Evolutionary conservation across 2,888 invertebrate genomes (phyloP).

Genomic region (Panzeria rudis): DNA sequence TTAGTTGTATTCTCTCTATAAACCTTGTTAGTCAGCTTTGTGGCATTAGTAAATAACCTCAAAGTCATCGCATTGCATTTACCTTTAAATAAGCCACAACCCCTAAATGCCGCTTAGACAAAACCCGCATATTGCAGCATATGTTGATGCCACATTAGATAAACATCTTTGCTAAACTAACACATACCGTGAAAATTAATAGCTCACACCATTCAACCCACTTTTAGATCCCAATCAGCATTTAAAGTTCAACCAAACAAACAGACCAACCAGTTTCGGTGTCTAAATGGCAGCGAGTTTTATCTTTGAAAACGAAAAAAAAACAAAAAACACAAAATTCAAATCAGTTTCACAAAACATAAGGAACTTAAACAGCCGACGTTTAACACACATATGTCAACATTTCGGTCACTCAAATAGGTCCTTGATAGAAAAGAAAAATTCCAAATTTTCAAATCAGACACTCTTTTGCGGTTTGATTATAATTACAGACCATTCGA

Average conservation of each 20-base stretch:
- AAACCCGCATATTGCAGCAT: constrained; percentile 76
- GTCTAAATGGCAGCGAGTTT: neutral
- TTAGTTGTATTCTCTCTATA: constrained; percentile 1
- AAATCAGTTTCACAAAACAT: constrained; percentile 80
- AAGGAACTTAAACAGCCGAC: constrained; percentile 71
- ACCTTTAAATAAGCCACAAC: constrained; percentile 59
- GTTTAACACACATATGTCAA: constrained; percentile 82
- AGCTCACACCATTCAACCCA: constrained; percentile 72
- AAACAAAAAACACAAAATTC: constrained; percentile 75
- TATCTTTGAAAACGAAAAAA: neutral
- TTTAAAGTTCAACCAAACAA: constrained; percentile 64
- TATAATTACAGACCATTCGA: constrained; percentile 74
- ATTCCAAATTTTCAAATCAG: constrained; percentile 64
- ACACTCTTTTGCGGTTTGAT: constrained; percentile 69
- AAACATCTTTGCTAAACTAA: constrained; percentile 80
- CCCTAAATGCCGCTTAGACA: constrained; percentile 53
- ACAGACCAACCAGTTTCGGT: constrained; percentile 16
- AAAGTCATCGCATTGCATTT: constrained; percentile 59
- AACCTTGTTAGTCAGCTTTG: constrained; percentile 57
- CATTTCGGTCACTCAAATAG: constrained; percentile 77
- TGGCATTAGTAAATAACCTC: constrained; percentile 55
- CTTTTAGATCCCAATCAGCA: constrained; percentile 73
- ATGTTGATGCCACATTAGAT: constrained; percentile 84
- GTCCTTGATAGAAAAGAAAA: constrained; percentile 65
- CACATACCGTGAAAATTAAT: constrained; percentile 72